phyloP scores from a whole-genome alignment of 2,113 vertebrate genomes.

The Chaetura pelagica region DNA sequence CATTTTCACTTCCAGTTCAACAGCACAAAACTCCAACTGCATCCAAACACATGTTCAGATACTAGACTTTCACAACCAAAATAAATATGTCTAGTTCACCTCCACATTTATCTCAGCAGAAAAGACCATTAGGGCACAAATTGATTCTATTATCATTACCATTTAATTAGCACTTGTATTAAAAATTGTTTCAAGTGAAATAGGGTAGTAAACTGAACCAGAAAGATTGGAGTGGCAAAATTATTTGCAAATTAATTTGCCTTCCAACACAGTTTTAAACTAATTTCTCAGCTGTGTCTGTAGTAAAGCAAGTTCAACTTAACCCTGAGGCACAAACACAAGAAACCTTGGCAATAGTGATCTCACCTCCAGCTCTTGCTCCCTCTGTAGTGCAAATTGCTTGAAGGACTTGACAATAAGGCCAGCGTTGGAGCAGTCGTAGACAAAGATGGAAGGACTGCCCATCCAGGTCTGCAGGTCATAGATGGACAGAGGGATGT shows the following conservation, averaged over 20 bases:
- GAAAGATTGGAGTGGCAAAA: background rate
- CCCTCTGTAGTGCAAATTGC: slow-evolving; percentile 95
- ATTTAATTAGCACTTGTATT: slow-evolving; percentile 25
- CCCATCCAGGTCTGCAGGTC: slow-evolving; percentile 99
- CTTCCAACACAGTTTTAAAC: background rate
- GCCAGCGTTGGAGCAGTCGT: slow-evolving; percentile 96
- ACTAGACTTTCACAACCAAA: background rate
- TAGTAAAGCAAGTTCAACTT: background rate
- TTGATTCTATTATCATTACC: background rate
- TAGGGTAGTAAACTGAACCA: background rate
- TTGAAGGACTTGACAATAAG: slow-evolving; percentile 98
- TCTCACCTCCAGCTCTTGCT: slow-evolving; percentile 97
- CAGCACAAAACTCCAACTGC: background rate
- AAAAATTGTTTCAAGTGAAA: background rate
- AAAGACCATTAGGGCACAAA: slow-evolving; percentile 4
- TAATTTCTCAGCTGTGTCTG: background rate
- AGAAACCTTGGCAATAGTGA: background rate
- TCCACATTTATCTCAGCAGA: background rate
- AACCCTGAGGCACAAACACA: background rate
- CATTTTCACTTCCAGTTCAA: background rate
- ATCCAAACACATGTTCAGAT: background rate
- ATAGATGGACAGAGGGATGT: slow-evolving; percentile 97
- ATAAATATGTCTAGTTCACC: background rate
- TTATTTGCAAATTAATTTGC: background rate
- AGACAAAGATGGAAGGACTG: slow-evolving; percentile 98